Evolutionary conservation across 2,113 vertebrate genomes (phyloP), one percentile per base, ranked within the genome.

Genomic region (Cyprinodon brontotheroides): DNA sequence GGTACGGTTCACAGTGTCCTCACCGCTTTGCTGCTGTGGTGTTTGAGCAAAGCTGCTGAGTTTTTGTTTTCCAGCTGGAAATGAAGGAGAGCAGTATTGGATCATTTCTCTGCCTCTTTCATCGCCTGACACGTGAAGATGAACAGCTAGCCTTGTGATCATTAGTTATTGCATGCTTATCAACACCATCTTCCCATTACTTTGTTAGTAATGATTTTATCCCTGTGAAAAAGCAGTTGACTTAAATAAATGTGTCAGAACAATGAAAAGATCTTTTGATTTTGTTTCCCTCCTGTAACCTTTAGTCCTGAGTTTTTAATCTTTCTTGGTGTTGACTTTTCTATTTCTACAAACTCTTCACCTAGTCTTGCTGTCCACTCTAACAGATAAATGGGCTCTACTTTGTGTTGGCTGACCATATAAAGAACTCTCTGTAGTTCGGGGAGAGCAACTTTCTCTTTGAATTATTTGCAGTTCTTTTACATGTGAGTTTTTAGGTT

Each of bases 91-190:
- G 62, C 70, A 78, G 71, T 75, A 62, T 22, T 38, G 17, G 9
- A 37, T 82, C n/a, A 3, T 41, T 50, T 75, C 78, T 77, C 78
- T 61, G 65, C 53, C 77, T 79, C 65, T 83, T 61, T 82, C 77
- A 29, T 89, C 69, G 53, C 78, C 74, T 59, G 37, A 57, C 79
- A 53, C 69, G 75, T 79, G 84, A 72, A 85, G 83, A 57, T 63
- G 65, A 89, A 88, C 63, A 0, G 84, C 80, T 89, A 67, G 81
- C 89, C 85, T 90, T 81, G 89, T 93, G 82, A 89, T 86, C 81
- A 89, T 92, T 86, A 83, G 82, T 92, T 90, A 84, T 90, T 92
- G 93, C 94, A 95, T 95, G 93, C 90, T 87, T 84, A 81, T 86
- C n/a, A 39, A 20, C 77, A 45, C 29, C n/a, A 50, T 36, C 59